Evolutionary conservation across 1,140 invertebrate genomes (phyloP).

Genomic region (Grapholita molesta): DNA sequence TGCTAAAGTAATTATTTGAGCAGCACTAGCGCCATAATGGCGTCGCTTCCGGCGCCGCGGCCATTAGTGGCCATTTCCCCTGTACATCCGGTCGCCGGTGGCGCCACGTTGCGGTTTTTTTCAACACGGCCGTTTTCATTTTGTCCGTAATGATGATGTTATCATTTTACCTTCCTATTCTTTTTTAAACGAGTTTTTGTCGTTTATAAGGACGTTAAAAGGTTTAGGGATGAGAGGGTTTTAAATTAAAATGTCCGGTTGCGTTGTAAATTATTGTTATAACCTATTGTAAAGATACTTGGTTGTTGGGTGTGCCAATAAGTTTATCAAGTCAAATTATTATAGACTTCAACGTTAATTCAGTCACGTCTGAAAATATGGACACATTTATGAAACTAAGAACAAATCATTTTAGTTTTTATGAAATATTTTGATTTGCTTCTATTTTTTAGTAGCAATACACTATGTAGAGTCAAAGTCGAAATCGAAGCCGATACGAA

Average conservation of each 20-base stretch:
- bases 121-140: slow-evolving; percentile 28
- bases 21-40: slow-evolving; percentile 61
- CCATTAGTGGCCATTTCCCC: slow-evolving; percentile 74
- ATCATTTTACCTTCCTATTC: slow-evolving; percentile 8
- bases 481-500: no score
- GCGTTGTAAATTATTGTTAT: neutral
- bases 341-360: no score
- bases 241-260: neutral
- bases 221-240: neutral
- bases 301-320: neutral
- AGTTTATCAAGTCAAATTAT: no score
- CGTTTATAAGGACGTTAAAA: neutral
- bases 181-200: slow-evolving; percentile 12
- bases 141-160: slow-evolving; percentile 29
- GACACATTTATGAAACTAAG: no score
- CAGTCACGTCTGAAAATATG: no score
- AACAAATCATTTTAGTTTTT: no score
- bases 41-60: slow-evolving; percentile 56
- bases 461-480: no score
- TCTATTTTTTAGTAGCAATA: no score
- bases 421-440: no score
- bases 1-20: slow-evolving; percentile 55
- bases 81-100: slow-evolving; percentile 47
- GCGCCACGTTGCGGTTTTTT: slow-evolving; percentile 26
- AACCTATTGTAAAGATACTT: neutral